Evolutionary conservation across 1,140 invertebrate species (phyloP), one percentile per base, ranked within the genome.

Genomic region (Achatina immaculata): DNA sequence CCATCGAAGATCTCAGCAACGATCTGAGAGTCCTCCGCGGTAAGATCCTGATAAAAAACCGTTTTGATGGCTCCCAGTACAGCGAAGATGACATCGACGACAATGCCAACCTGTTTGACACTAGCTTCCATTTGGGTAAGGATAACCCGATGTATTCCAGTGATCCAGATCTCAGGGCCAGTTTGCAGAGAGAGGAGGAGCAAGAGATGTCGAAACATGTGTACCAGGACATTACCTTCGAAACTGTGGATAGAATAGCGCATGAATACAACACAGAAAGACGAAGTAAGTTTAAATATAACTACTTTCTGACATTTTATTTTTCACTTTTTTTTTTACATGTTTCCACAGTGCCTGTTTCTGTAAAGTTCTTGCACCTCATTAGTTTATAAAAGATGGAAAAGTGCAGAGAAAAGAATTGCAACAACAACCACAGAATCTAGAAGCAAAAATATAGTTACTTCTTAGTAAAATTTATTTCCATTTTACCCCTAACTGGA

Each of bases 81-180:
- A 83, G 84, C 9, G 84, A 84, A 7, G 82, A 82, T 21, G 85
- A 88, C 42, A 85, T 85, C 40, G 83, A 86, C 69, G 85, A 89
- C 31, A 89, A 89, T 71, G 83, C 86, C 24, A 89, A 89, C 74
- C 51, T 89, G 68, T 89, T 89, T 82, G 86, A 87, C 62, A 83
- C 83, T 16, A 75, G 71, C 24, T 89, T 88, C 80, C 85, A 85
- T 62, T 76, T 87, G 79, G 83, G 80, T 36, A 88, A 88, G 73
- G 85, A 87, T 55, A 89, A 89, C 72, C 88, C 88, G 0, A 78
- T 89, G 66, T 89, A 89, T 66, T 81, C 86, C 66, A 89, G 88
- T 81, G 88, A 89, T 66, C 85, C 84, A 16, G 86, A 88, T 77
- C 65, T 88, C 31, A 83, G 81, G 72, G 83, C 83, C 66, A 48